Base-by-base conservation (phyloP, 2,113 vertebrate species). In the Ophiodon elongatus region DNA sequence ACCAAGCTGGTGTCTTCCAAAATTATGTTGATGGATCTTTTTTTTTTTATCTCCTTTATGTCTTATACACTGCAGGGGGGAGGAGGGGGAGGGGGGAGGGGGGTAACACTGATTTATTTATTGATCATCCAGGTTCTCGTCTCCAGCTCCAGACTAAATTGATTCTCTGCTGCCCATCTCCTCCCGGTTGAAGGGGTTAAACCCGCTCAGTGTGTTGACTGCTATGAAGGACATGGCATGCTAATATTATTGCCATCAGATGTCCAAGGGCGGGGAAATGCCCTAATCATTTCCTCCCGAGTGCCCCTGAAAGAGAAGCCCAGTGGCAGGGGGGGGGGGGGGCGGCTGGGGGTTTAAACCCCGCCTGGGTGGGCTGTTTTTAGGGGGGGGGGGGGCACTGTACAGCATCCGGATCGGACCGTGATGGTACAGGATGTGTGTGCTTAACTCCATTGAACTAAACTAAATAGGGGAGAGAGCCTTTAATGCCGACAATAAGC, bases 181-280 rank as follows among this genome's bases (percentile, higher is more conserved):
- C 70, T 21, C 68, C 63, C 66, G n/a, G 66, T 9, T 50, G 27
- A 62, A 83, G 43, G 73, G 60, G 63, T 83, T 85, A 85, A 88
- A 69, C 45, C 65, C 70, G n/a, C 39, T 41, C 80, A 39, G 50
- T 21, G 66, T 80, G 75, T 47, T 65, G 82, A 80, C 72, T 65
- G 63, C 72, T 70, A 79, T 63, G 80, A 84, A 54, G 66, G 85
- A 88, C 78, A 75, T 74, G 64, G 78, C 86, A 83, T 86, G 82
- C 85, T 91, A 84, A 93, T 93, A 89, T 93, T 90, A 89, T 88
- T 93, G 87, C 87, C 89, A 94, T 93, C 93, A 93, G 89, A 93
- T 94, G 92, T 94, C 82, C 85, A 80, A 79, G 89, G 91, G 91
- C 76, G 86, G 85, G 76, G 89, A 87, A 80, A 85, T 77, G 80